Conservation (phyloP, 2,888 invertebrate species). For the Macropis europaea region DNA sequence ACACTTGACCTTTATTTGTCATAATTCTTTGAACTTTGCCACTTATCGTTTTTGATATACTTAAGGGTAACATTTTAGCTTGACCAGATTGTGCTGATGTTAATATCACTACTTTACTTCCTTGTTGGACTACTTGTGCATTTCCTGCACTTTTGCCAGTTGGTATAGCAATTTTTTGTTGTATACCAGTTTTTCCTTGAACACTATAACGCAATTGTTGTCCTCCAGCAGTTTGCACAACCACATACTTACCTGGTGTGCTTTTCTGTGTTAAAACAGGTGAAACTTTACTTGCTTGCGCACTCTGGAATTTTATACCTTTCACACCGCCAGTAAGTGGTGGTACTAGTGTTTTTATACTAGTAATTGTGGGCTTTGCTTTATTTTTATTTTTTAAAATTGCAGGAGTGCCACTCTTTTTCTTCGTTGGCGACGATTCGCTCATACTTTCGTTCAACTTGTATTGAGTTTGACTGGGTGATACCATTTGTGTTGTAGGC, state of each 20-base stretch:
- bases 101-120: conserved; percentile 77
- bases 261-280: conserved; percentile 68
- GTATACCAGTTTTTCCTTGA: conserved; percentile 67
- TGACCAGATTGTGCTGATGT: conserved; percentile 73
- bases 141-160: conserved; percentile 67
- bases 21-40: conserved; percentile 82
- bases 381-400: conserved; percentile 76
- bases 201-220: conserved; percentile 74
- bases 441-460: conserved; percentile 45
- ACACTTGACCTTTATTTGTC: conserved; percentile 83
- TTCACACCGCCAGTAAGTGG: conserved; percentile 73
- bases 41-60: conserved; percentile 77
- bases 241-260: conserved; percentile 74
- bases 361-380: conserved; percentile 76
- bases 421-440: conserved; percentile 65
- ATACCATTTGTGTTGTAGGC: conserved; percentile 62
- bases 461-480: conserved; percentile 58
- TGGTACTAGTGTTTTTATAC: conserved; percentile 74
- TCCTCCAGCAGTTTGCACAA: conserved; percentile 74
- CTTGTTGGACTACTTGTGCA: conserved; percentile 75
- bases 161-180: conserved; percentile 70
- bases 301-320: conserved; percentile 71
- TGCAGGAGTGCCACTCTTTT: conserved; percentile 74
- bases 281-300: conserved; percentile 62
- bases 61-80: conserved; percentile 72